Evolutionary conservation across 2,797 vertebrate species (phyloP), one percentile per base, ranked within the genome.

Genomic region (Argyrosomus regius): DNA sequence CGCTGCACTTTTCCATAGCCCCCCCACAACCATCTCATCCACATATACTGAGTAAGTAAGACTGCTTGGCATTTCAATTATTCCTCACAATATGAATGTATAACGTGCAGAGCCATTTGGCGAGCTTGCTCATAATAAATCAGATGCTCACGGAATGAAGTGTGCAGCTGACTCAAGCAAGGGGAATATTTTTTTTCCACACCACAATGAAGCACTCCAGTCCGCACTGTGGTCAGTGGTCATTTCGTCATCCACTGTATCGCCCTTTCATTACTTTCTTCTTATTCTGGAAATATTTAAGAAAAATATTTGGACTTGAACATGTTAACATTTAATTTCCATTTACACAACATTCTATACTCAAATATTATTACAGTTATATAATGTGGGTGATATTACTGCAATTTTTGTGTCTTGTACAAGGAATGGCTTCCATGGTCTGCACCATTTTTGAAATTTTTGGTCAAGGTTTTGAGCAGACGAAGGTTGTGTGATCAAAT

Each of bases 61-160:
- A 78, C 83, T 78, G 83, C 83, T 78, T 92, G 91, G 85, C 91
- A 91, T 88, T 94, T 93, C 85, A 89, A 89, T 93, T 92, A 92
- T 91, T 87, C 72, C 84, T 76, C 85, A 67, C 82, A 83, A 81
- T 82, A 84, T 85, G 78, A 90, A 92, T 88, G 75, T 71, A 82
- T 80, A 87, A 90, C 61, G 48, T 18, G 28, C 52, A 57, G 63
- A 86, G 77, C 76, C 68, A 64, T 92, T 94, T 90, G 90, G 86
- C 12, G 50, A 73, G 72, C 45, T 48, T 86, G 67, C 83, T 78
- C 77, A 67, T 74, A 75, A 85, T 92, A 87, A 89, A 93, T 93
- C 89, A 87, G 83, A 91, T 56, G 64, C 56, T 72, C 35, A 9
- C 39, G 43, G 72, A 90, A 87, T 89, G 64, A 90, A 88, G 77